Evolutionary conservation across 2,797 vertebrate genomes (phyloP).

Genomic region (Ctenopoma kingsleyae): DNA sequence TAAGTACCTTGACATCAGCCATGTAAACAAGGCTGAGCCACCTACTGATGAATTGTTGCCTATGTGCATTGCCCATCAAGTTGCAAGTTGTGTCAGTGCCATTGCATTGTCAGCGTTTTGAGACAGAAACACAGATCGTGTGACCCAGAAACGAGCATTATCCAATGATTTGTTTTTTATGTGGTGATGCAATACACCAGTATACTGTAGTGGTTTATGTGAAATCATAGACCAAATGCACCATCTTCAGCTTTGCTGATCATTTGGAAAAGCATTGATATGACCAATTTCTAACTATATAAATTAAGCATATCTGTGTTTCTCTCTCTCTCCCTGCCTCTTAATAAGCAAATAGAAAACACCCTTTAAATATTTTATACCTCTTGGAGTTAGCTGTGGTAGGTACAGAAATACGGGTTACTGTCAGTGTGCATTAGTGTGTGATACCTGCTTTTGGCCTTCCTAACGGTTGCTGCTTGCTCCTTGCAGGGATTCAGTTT

Average conservation of each 20-base stretch:
- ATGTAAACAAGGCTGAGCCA: neutral
- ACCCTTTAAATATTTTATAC: slow-evolving; percentile 24
- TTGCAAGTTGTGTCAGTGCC: slow-evolving; percentile 28
- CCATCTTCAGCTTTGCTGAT: neutral
- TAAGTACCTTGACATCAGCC: slow-evolving; percentile 1
- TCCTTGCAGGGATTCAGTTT: slow-evolving; percentile 89
- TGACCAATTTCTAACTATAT: slow-evolving; percentile 13
- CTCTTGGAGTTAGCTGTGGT: slow-evolving; percentile 31
- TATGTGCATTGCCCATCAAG: slow-evolving; percentile 48
- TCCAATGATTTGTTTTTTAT: neutral
- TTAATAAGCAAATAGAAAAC: slow-evolving; percentile 7
- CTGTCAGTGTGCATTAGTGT: slow-evolving; percentile 19
- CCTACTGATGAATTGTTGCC: slow-evolving; percentile 35
- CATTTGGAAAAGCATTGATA: neutral
- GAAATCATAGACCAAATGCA: slow-evolving; percentile 2
- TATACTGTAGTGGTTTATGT: neutral
- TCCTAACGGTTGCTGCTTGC: slow-evolving; percentile 75
- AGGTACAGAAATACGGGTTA: slow-evolving; percentile 26
- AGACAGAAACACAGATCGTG: slow-evolving; percentile 68
- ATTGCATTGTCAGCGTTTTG: slow-evolving; percentile 38
- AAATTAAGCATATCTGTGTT: slow-evolving; percentile 55
- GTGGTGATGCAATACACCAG: neutral
- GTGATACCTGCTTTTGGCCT: slow-evolving; percentile 29
- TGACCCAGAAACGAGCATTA: neutral
- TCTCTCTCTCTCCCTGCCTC: slow-evolving; percentile 60